Conservation (phyloP, 2,888 invertebrate species). For the Tetramorium bicarinatum region DNA sequence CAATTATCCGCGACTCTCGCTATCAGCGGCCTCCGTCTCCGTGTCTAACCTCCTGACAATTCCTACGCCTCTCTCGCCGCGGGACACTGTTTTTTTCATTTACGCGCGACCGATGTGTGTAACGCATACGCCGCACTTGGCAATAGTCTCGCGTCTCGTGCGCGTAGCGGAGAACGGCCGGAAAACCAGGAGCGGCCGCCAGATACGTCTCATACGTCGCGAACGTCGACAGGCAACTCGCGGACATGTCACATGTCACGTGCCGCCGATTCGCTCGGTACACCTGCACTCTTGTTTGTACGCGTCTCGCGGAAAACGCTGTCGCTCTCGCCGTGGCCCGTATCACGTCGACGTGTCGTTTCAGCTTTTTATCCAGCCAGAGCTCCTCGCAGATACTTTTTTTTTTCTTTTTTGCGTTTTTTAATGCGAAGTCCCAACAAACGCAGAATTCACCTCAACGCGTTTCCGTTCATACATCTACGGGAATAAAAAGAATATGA, state of each 20-base stretch:
- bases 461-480: not conserved
- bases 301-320: not conserved
- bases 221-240: constrained; percentile 19
- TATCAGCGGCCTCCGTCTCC: not conserved
- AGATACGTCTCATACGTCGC: constrained; percentile 43
- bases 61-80: not conserved
- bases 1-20: not conserved
- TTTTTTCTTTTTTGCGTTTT: not conserved
- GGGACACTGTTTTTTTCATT: not conserved
- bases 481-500: not conserved
- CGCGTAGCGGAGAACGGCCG: not conserved
- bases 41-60: constrained; percentile 26
- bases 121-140: not conserved
- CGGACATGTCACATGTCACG: constrained; percentile 48
- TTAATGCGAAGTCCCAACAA: not conserved
- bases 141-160: not conserved
- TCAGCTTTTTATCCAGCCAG: not conserved
- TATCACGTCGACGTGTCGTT: not conserved
- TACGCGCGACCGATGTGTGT: not conserved
- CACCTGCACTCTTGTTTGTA: constrained; percentile 42
- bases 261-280: constrained; percentile 49
- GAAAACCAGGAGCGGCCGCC: not conserved
- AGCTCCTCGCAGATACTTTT: not conserved
- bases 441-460: not conserved
- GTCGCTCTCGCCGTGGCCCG: not conserved